Evolutionary conservation across 2,888 invertebrate species (phyloP).

Genomic region (Ormyrus labotus): DNA sequence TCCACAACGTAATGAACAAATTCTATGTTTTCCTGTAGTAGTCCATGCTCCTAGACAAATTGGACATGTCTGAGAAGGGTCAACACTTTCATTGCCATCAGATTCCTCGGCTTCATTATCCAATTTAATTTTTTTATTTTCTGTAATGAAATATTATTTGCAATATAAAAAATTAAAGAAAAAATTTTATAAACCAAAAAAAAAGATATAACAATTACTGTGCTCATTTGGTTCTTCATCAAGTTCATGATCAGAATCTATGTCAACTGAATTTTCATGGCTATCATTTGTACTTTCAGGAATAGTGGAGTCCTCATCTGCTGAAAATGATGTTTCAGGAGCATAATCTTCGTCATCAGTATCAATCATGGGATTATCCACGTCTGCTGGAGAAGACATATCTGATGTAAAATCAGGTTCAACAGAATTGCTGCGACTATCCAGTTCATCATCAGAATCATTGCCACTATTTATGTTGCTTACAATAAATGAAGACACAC

Average conservation of each 20-base stretch:
- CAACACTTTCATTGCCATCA: slow-evolving; percentile 26
- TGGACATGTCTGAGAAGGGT: slow-evolving; percentile 79
- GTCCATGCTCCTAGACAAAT: slow-evolving; percentile 94
- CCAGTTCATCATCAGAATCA: slow-evolving; percentile 34
- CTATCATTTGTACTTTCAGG: slow-evolving; percentile 11
- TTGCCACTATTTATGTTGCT: slow-evolving; percentile 5
- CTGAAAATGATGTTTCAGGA: neutral
- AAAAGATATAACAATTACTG: slow-evolving; percentile 11
- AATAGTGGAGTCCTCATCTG: slow-evolving; percentile 4
- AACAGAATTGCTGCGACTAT: slow-evolving; percentile 3
- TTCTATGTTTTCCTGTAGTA: slow-evolving; percentile 88
- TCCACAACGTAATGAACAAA: slow-evolving; percentile 92
- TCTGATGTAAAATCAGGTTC: slow-evolving; percentile 21
- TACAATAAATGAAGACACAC: slow-evolving; percentile 23
- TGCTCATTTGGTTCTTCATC: slow-evolving; percentile 7
- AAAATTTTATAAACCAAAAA: neutral
- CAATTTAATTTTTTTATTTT: slow-evolving; percentile 23
- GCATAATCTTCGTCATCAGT: slow-evolving; percentile 29
- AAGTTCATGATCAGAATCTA: slow-evolving; percentile 25
- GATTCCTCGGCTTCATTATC: slow-evolving; percentile 3
- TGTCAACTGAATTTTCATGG: neutral
- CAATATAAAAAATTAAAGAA: too few species aligned
- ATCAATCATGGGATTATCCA: slow-evolving; percentile 17
- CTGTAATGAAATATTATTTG: slow-evolving; percentile 21
- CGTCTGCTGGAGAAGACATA: slow-evolving; percentile 8